A percentile compares a stretch with the other conserved stretches of the same genome.
phyloP scores from a whole-genome alignment of 2,113 vertebrate species.

The Festucalex cinctus region DNA sequence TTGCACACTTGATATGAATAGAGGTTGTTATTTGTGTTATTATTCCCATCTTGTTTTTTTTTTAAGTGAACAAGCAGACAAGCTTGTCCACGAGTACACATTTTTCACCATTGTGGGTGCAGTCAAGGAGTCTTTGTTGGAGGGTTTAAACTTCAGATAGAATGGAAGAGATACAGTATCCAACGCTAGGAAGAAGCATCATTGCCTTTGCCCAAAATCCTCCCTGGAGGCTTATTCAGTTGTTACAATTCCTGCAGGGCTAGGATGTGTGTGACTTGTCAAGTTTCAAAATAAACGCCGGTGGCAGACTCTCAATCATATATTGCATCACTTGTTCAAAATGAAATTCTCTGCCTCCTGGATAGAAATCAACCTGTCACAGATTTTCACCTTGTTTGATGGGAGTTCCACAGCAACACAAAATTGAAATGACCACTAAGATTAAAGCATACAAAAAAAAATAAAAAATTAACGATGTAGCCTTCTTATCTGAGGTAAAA shows the following conservation, averaged over 20 bases:
- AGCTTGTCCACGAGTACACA: no score
- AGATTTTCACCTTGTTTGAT: conserved; percentile 4
- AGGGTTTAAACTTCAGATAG: neutral
- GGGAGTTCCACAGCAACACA: neutral
- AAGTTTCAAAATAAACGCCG: conserved; percentile 1
- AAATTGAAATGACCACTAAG: neutral
- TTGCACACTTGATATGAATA: no score
- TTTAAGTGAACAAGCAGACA: no score
- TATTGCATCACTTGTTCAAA: conserved; percentile 1
- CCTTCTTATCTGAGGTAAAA: neutral
- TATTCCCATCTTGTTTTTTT: neutral
- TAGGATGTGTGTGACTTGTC: neutral
- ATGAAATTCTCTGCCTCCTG: neutral
- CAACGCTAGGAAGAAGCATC: neutral
- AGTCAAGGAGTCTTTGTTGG: neutral
- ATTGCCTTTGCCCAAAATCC: neutral
- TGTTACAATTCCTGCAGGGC: neutral
- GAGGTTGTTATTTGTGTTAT: neutral
- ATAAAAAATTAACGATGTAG: no score
- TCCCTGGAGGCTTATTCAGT: neutral
- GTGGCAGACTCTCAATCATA: neutral
- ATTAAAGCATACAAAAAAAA: neutral
- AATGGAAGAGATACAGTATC: neutral
- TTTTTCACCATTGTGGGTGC: neutral
- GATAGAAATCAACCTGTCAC: conserved; percentile 1